Evolutionary conservation across 2,113 vertebrate species (phyloP).

Genomic region (Cyprinodon tularosa): DNA sequence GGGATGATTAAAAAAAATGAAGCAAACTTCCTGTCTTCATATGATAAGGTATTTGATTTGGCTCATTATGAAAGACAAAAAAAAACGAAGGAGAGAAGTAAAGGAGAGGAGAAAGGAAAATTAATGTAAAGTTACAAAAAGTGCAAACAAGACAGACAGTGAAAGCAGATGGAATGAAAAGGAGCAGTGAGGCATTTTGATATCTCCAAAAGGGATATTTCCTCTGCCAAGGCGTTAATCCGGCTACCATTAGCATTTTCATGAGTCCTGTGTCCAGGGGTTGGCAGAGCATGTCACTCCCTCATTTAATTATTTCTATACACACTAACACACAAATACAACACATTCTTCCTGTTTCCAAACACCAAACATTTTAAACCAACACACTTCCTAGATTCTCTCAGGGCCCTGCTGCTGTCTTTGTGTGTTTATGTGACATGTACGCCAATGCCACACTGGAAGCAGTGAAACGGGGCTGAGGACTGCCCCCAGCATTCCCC

Average conservation of each 20-base stretch:
- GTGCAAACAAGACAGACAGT: constrained; percentile 28
- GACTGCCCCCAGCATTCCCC: constrained; percentile 55
- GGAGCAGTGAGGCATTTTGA: constrained; percentile 57
- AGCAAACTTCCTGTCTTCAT: background rate
- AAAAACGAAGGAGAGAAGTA: background rate
- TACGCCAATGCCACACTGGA: constrained; percentile 44
- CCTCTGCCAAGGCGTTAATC: constrained; percentile 70
- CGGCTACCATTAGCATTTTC: constrained; percentile 81
- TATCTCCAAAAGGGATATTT: constrained; percentile 66
- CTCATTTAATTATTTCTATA: constrained; percentile 71
- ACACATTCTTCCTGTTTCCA: constrained; percentile 13
- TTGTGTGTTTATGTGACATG: constrained; percentile 54
- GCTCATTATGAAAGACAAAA: background rate
- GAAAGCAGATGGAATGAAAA: constrained; percentile 40
- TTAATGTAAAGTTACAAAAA: constrained; percentile 31
- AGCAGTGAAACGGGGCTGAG: constrained; percentile 59
- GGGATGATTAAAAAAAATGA: background rate
- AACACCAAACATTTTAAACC: constrained; percentile 39
- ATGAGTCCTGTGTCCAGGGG: constrained; percentile 73
- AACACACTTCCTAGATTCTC: constrained; percentile 32
- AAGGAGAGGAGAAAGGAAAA: background rate
- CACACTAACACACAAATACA: constrained; percentile 21
- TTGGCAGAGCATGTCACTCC: constrained; percentile 79
- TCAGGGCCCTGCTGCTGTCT: constrained; percentile 34
- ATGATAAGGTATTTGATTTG: background rate